Evolutionary conservation across 2,888 invertebrate species (phyloP).

Genomic region (Boloria selene): DNA sequence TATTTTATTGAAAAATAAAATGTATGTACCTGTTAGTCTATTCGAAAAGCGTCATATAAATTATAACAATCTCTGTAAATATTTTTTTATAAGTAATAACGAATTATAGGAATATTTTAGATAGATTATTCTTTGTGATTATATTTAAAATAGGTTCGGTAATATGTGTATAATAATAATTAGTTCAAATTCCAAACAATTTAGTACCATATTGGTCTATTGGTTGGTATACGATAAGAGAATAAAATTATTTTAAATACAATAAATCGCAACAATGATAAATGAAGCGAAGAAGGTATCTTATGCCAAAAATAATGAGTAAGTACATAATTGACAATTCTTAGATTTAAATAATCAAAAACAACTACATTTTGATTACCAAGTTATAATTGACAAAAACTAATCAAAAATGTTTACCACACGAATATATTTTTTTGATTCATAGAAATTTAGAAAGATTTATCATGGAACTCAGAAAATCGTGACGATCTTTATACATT

Average conservation of each 20-base stretch:
- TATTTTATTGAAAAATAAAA: too few species aligned
- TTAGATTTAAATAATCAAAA: slow-evolving; percentile 80
- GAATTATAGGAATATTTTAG: too few species aligned
- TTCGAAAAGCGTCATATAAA: too few species aligned
- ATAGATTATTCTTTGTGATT: too few species aligned
- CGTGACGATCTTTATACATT: slow-evolving; percentile 20
- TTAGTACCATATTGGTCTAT: not conserved
- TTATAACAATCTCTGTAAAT: too few species aligned
- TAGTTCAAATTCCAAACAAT: not conserved
- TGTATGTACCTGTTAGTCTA: too few species aligned
- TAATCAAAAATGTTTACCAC: slow-evolving; percentile 61
- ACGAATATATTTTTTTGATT: slow-evolving; percentile 29
- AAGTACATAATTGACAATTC: slow-evolving; percentile 75
- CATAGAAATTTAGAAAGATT: slow-evolving; percentile 21
- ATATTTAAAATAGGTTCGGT: too few species aligned
- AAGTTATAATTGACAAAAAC: slow-evolving; percentile 80
- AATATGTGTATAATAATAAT: too few species aligned
- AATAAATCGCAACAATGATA: slow-evolving; percentile 4
- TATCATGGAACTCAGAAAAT: slow-evolving; percentile 25
- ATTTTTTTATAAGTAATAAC: too few species aligned
- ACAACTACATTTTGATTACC: slow-evolving; percentile 73
- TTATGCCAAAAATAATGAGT: slow-evolving; percentile 69
- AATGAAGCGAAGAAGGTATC: slow-evolving; percentile 56
- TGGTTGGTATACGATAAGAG: too few species aligned
- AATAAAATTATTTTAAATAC: slow-evolving; percentile 1